Evolutionary conservation across 2,797 vertebrate genomes (phyloP), one percentile per base, ranked within the genome.

Genomic region (Semaprochilodus insignis): DNA sequence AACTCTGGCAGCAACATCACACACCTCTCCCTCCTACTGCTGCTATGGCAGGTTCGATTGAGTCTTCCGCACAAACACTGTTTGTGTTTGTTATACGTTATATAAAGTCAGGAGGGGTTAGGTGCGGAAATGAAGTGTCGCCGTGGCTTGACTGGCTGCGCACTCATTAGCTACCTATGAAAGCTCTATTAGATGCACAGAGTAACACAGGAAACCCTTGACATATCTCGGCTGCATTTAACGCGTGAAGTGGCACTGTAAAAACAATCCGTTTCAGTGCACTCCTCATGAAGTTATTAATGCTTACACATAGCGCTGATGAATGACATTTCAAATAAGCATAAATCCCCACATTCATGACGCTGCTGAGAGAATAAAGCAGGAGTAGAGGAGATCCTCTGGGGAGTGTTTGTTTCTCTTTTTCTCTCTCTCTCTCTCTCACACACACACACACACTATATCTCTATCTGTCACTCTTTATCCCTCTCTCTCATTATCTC

Each of bases 221-320:
- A 78, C 62, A 54, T 25, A 66, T 77, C 72, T 76, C 72, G 8
- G 44, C 36, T 48, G 73, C 17, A 10, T 73, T 44, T 73, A 5
- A 21, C 2, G 34, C 77, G 77, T 60, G 10, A 82, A 25, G 48
- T 66, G 60, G 21, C 67, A 78, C 67, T 55, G 57, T 48, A 62
- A 76, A 57, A 78, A 60, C 77, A 73, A 69, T 59, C 19, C 21
- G 34, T 66, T 78, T 31, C 27, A 71, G 59, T 34, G 48, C 70
- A 51, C 48, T 74, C 74, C 80, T 74, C 77, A 81, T 86, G 62
- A 69, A 78, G 31, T 44, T 67, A 78, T 83, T 86, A 75, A 78
- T 74, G 71, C 77, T 52, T 36, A 27, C 55, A 74, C 74, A 60
- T 54, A 70, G 67, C 34, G 51, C 66, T 55, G 48, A 52, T 55